Base-by-base conservation (phyloP, 1,140 invertebrate genomes). In the Pogonomyrmex californicus region DNA sequence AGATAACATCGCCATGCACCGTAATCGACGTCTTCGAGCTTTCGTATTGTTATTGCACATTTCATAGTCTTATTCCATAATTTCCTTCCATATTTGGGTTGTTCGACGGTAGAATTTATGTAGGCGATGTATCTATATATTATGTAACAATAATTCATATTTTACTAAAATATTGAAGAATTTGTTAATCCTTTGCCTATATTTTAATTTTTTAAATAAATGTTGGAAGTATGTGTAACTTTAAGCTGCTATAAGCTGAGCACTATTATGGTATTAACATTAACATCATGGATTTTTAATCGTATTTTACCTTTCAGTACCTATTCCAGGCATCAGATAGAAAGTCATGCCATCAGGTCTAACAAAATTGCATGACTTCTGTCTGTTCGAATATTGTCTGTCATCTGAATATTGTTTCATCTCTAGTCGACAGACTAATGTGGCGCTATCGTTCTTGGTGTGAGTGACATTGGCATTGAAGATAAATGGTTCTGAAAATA, bases 1-100 rank as follows among this genome's bases (percentile, higher is more conserved):
- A 93, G 58, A 33, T 92, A 68, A 79, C 93, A 94, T 86, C 83
- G 93, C 93, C 94, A 94, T 33, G 87, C 44, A 66, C 93, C 92
- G 58, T 92, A 94, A 91, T 95, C 94, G 51, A 83, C 41, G 0
- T 41, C 7, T 17, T 68, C 81, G 66, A 92, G 91, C 2, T 92
- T 70, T 17, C 70, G 87, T 76, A 95, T 94, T 4, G 90, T 93
- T 41, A 94, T 78, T 60, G 93, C 93, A 76, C 93, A 95, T 62
- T 91, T 49, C 14, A 77, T 65, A 30, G 54, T 51, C 23, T 49
- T 58, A 4, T 23, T 23, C 23, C 23, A 23, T 23, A 23, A 23
- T 23, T 23, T 23, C 23, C 23, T 23, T 23, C 23, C 23, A 23
- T 23, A 23, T 23, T 23, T 23, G 23, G 23, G 23, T 23, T 23